Percentiles rank a stretch among this genome's conserved stretches.
These are phyloP conservation scores for Oreohelix idahoensis DNA, from an alignment of 1,140 invertebrate species.

Conservation along the genomic window DNA sequence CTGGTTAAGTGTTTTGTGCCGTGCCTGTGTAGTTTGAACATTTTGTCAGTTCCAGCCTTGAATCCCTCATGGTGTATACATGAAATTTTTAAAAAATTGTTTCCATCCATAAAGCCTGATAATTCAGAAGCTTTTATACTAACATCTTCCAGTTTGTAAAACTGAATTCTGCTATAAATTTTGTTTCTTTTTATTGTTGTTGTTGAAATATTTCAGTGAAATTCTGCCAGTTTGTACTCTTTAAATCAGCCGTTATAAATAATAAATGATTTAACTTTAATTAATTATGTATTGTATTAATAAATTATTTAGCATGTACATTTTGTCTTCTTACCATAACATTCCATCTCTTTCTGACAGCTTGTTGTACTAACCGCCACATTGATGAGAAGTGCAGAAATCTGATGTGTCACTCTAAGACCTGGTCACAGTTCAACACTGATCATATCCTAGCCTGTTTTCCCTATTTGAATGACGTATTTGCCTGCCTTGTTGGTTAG, in stretches of 20 bases:
- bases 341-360: background rate
- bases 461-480: background rate
- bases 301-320: background rate
- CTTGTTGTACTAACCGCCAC: background rate
- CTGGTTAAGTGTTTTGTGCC: too few relatives aligned
- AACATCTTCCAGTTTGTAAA: too few relatives aligned
- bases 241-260: background rate
- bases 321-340: background rate
- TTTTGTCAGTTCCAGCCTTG: too few relatives aligned
- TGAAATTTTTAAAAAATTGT: too few relatives aligned
- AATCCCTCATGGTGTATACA: too few relatives aligned
- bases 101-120: too few relatives aligned
- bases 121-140: too few relatives aligned
- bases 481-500: slow-evolving; percentile 27
- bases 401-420: background rate
- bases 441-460: background rate
- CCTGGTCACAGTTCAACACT: slow-evolving; percentile 6
- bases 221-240: too few relatives aligned
- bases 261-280: background rate
- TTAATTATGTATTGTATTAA: background rate
- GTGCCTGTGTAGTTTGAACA: too few relatives aligned
- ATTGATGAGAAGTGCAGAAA: background rate
- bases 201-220: too few relatives aligned
- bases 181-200: too few relatives aligned
- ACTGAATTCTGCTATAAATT: too few relatives aligned